These are phyloP conservation scores for Perca fluviatilis DNA, from an alignment of 2,113 vertebrate species.

Conservation along the genomic window DNA sequence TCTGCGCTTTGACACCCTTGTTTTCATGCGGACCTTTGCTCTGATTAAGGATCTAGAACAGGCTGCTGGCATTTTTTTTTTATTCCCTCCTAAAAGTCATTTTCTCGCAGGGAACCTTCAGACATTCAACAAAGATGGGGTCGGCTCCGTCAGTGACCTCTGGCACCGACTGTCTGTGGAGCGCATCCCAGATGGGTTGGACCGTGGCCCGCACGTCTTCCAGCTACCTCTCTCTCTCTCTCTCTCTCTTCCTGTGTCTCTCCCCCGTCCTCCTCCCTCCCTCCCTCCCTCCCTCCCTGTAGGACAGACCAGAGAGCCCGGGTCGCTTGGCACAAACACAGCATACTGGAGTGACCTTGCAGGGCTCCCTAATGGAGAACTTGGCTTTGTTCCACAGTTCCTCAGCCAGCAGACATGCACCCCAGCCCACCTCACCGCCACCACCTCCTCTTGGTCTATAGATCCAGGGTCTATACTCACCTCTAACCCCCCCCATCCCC, in stretches of 20 bases:
- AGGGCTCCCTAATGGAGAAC: slow-evolving; percentile 82
- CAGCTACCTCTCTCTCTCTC: slow-evolving; percentile 37
- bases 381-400: slow-evolving; percentile 83
- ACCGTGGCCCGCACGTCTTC: slow-evolving; percentile 66
- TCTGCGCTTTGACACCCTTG: slow-evolving; percentile 72
- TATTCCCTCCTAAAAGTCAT: slow-evolving; percentile 73
- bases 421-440: neutral
- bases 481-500: slow-evolving; percentile 61
- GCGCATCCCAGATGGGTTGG: slow-evolving; percentile 83
- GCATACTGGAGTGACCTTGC: slow-evolving; percentile 81
- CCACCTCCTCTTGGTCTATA: slow-evolving; percentile 53
- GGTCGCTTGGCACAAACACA: slow-evolving; percentile 75
- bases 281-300: slow-evolving; percentile 9
- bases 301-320: slow-evolving; percentile 65
- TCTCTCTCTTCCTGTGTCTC: slow-evolving; percentile 21
- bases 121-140: slow-evolving; percentile 79
- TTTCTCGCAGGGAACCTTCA: slow-evolving; percentile 76
- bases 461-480: slow-evolving; percentile 71
- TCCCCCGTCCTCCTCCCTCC: slow-evolving; percentile 2
- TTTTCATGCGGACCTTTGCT: slow-evolving; percentile 79
- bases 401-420: slow-evolving; percentile 72
- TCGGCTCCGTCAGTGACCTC: slow-evolving; percentile 81
- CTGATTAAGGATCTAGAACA: slow-evolving; percentile 74
- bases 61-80: slow-evolving; percentile 70
- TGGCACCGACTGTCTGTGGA: slow-evolving; percentile 76